Base-by-base conservation (phyloP, 1,140 invertebrate genomes). In the Apis cerana region DNA sequence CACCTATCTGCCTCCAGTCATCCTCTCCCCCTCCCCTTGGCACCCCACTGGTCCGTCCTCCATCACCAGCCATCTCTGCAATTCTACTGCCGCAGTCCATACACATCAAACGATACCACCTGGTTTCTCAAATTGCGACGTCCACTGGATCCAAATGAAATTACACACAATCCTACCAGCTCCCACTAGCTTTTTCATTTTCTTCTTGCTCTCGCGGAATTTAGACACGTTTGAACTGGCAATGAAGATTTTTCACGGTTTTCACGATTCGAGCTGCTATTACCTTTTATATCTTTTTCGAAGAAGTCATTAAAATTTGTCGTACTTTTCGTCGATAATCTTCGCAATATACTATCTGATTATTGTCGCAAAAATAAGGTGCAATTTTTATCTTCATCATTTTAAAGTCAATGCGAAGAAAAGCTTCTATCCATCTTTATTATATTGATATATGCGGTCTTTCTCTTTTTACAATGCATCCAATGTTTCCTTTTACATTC, bases 1-100 rank as follows among this genome's bases (percentile, higher is more conserved):
- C 79, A 70, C 71, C 83, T 84, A 84, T 84, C 78, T 81, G 70
- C 86, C 85, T 83, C 83, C 85, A 84, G 81, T 85, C 84, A 84
- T 80, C 78, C 78, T 87, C 78, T 48, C 76, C 80, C 83, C 75
- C 75, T 76, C 77, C 76, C 71, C 64, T 62, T 79, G 23, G 23
- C 48, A 52, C 12, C 48, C 43, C 52, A 33, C 27, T n/a, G 19
- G 71, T 12, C 59, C 74, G 61, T 76, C 70, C 79, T 50, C 65
- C 78, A 65, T 77, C 70, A 68, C 54, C 86, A 64, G 84, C 80
- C 84, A 72, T 84, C 78, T 81, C 75, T 50, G 78, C 82, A 77
- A 74, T 77, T 84, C 70, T 68, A 54, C 77, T 54, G 69, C 54
- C 78, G 67, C 75, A 72, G 85, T 87, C 80, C 85, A 71, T 70